These are phyloP conservation scores for Darevskia nairensis DNA, from an alignment of 2,797 vertebrate genomes.

Conservation along the genomic window DNA sequence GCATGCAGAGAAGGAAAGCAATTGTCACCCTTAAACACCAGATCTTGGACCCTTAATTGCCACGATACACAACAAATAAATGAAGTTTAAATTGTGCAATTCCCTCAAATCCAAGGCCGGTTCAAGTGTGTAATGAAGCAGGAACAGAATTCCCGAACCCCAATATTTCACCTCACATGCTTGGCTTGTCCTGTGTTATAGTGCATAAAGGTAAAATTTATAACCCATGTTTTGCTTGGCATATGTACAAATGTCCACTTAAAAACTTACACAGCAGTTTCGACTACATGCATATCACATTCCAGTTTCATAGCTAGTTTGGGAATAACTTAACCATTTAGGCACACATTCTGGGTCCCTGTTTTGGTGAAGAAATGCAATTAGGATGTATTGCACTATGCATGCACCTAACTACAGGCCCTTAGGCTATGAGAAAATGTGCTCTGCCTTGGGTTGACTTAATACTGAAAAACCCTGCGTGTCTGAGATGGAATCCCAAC, in stretches of 20 bases:
- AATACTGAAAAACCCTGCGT: too few species aligned
- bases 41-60: conserved; percentile 50
- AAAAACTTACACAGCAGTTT: background rate
- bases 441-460: too few species aligned
- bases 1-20: background rate
- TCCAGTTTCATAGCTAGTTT: background rate
- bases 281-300: background rate
- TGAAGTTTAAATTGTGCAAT: background rate
- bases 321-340: background rate
- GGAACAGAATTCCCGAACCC: background rate
- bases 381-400: background rate
- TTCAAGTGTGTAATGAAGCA: background rate
- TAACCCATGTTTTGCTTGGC: background rate
- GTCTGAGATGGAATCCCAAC: background rate
- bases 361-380: background rate
- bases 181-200: background rate
- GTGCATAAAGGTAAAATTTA: background rate
- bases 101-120: background rate
- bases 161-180: background rate
- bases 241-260: background rate
- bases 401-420: background rate
- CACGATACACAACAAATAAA: conserved; percentile 26
- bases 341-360: background rate
- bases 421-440: background rate
- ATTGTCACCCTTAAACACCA: conserved; percentile 31